Evolutionary conservation across 2,113 vertebrate genomes (phyloP).

Genomic region (Chionis minor): DNA sequence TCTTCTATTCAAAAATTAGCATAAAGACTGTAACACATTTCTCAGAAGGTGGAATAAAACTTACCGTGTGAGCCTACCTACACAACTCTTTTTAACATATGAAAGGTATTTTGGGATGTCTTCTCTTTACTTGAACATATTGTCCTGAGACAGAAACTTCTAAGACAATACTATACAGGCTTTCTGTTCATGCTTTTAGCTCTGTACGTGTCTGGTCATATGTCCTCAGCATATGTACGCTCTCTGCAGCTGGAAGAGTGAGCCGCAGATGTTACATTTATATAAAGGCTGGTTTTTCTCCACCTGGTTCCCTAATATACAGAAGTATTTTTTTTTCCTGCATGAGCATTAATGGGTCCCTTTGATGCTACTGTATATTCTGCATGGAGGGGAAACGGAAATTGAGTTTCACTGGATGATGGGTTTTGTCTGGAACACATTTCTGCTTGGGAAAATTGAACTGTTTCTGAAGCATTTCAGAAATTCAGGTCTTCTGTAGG

Average conservation of each 20-base stretch:
- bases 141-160: neutral
- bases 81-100: neutral
- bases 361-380: neutral
- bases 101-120: neutral
- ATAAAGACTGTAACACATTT: neutral
- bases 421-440: neutral
- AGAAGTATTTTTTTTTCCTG: neutral
- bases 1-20: constrained; percentile 21
- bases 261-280: neutral
- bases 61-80: neutral
- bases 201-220: neutral
- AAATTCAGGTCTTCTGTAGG: neutral
- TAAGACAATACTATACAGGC: neutral
- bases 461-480: neutral
- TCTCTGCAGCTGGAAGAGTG: neutral
- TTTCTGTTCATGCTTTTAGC: neutral
- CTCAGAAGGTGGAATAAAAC: neutral
- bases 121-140: neutral
- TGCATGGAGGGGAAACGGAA: neutral
- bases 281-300: neutral
- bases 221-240: neutral
- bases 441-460: neutral
- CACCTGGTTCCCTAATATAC: neutral
- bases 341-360: neutral
- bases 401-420: neutral